phyloP scores from a whole-genome alignment of 2,797 vertebrate genomes.

The Sebastes taczanowskii region DNA sequence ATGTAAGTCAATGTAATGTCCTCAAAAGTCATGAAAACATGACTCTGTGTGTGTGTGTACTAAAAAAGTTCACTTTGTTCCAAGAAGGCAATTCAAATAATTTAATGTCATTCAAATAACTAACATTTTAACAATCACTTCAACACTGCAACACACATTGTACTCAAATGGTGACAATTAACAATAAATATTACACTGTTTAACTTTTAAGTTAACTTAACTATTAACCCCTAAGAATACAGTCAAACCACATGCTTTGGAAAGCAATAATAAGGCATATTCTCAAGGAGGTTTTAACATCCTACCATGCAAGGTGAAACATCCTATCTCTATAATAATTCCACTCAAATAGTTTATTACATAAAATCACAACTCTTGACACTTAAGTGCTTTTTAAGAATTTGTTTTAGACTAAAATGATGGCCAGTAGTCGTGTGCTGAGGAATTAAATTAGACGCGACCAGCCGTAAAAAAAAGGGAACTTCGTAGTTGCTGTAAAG shows the following conservation, averaged over 20 bases:
- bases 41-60: neutral
- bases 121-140: slow-evolving; percentile 61
- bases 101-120: slow-evolving; percentile 74
- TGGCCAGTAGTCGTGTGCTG: neutral
- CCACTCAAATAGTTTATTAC: slow-evolving; percentile 39
- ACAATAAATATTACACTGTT: slow-evolving; percentile 78
- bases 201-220: slow-evolving; percentile 50
- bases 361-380: slow-evolving; percentile 27
- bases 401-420: neutral
- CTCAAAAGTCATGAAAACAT: too few relatives aligned
- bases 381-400: slow-evolving; percentile 21
- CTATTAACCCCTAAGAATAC: slow-evolving; percentile 35
- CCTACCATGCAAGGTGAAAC: slow-evolving; percentile 58
- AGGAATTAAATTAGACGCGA: neutral
- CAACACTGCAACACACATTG: slow-evolving; percentile 65
- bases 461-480: neutral
- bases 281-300: slow-evolving; percentile 28
- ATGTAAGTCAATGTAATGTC: too few relatives aligned
- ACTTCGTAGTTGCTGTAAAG: slow-evolving; percentile 9
- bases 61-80: slow-evolving; percentile 7
- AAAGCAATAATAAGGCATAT: slow-evolving; percentile 35
- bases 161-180: slow-evolving; percentile 66
- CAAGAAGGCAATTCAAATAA: slow-evolving; percentile 61
- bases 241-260: slow-evolving; percentile 56
- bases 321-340: slow-evolving; percentile 45